phyloP scores from a whole-genome alignment of 2,113 vertebrate genomes.

The Hemibagrus wyckioides region DNA sequence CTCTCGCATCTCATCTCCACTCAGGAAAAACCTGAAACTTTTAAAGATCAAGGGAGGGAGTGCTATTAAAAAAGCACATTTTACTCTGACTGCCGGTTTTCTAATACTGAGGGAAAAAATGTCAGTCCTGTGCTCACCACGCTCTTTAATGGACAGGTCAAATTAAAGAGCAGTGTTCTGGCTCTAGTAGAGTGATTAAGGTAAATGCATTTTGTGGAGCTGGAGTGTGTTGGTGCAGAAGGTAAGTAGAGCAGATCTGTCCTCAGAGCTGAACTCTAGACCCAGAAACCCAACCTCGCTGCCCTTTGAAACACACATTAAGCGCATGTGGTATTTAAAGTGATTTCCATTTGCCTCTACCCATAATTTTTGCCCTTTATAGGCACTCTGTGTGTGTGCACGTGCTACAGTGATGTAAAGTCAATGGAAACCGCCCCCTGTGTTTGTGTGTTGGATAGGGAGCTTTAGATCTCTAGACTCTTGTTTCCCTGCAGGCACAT shows the following conservation, averaged over 20 bases:
- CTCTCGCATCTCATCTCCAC: not conserved
- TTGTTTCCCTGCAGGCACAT: conserved; percentile 67
- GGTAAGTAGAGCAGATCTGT: not conserved
- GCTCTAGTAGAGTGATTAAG: conserved; percentile 15
- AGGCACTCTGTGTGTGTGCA: conserved; percentile 45
- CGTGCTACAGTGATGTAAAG: conserved; percentile 19
- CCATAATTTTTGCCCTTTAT: conserved; percentile 64
- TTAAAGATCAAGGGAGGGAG: not conserved
- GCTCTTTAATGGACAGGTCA: not conserved
- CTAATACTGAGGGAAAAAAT: not conserved
- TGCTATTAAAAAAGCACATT: not conserved
- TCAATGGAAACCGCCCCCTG: not conserved
- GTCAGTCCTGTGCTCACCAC: not conserved
- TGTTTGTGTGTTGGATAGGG: conserved; percentile 3
- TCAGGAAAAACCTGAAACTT: conserved; percentile 16
- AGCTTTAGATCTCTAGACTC: conserved; percentile 15
- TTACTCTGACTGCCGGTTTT: not conserved
- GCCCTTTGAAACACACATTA: conserved; percentile 67
- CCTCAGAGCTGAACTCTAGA: conserved; percentile 14
- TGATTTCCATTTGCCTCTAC: conserved; percentile 62
- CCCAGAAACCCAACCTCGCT: conserved; percentile 41
- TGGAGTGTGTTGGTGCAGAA: not conserved
- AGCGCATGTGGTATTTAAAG: conserved; percentile 70
- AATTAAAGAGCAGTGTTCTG: not conserved
- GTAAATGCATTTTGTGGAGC: conserved; percentile 5